Base-by-base conservation (phyloP, 2,888 invertebrate species). In the Thera obeliscata region DNA sequence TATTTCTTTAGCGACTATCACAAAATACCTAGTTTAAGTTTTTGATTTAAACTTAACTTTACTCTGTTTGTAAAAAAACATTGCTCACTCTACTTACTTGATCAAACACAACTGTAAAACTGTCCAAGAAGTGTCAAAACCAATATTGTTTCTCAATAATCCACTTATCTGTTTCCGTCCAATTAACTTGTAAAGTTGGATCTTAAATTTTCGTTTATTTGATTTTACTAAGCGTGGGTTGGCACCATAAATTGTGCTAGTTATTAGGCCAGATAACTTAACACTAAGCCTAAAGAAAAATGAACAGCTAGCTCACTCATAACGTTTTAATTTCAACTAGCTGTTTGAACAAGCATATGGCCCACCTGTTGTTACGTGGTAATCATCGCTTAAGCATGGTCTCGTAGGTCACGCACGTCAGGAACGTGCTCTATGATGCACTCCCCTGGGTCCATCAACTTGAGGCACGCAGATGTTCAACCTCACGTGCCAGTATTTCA, bases 191-290 rank as follows among this genome's bases (percentile, higher is more conserved):
- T 81, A 75, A 77, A 74, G 73, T 76, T 77, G 71, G 77, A 69
- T 75, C 77, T 84, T 82, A 81, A 84, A 82, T 83, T 74, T 71
- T 67, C 78, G 74, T 80, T 80, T 78, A 81, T 83, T 83, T 80
- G 81, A 81, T 84, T 81, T 81, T 75, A 78, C 76, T 75, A 72
- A 71, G 77, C 78, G 79, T 83, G 80, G 81, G 80, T 74, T 69
- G 76, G 69, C 73, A 66, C 69, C 74, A 72, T 80, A 79, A 82
- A 82, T 76, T 81, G 73, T 69, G 69, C 76, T 81, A 77, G 81
- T 83, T 86, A 81, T 83, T 81, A 82, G 74, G 74, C 65, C 59
- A 73, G 73, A 77, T 78, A 74, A 76, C 72, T 68, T 72, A 59
- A 56, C 64, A 67, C 61, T 71, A 69, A 70, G 69, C 64, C 61